These are phyloP conservation scores for Nothobranchius kuhntae DNA, from an alignment of 2,113 vertebrate genomes.

Conservation along the genomic window DNA sequence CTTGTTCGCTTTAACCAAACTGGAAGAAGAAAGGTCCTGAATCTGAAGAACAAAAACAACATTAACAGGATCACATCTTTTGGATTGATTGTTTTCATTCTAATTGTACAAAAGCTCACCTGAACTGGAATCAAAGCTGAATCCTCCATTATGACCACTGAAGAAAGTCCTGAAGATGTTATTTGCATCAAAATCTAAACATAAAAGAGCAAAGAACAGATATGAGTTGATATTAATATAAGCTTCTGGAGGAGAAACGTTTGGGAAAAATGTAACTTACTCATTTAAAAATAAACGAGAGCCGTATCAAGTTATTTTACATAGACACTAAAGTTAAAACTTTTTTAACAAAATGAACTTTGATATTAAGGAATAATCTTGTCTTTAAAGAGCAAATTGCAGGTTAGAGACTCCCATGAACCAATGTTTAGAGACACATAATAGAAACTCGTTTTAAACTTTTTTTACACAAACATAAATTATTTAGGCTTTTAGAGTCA, in stretches of 20 bases:
- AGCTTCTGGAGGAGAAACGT: not conserved
- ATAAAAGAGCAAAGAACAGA: conserved; percentile 3
- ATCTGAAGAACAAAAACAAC: conserved; percentile 71
- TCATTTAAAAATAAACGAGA: not conserved
- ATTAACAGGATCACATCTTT: not conserved
- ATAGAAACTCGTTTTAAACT: too few species aligned
- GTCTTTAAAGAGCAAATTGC: not conserved
- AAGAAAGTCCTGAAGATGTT: conserved; percentile 99
- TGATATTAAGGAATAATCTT: not conserved
- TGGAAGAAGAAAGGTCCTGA: conserved; percentile 97
- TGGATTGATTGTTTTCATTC: not conserved
- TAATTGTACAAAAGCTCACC: conserved; percentile 29
- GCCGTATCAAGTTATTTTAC: not conserved
- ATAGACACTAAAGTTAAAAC: not conserved
- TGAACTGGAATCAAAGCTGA: conserved; percentile 88
- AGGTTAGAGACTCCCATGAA: too few species aligned
- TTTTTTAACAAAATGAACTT: not conserved
- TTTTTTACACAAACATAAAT: too few species aligned
- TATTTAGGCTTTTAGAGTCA: too few species aligned
- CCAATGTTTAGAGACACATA: too few species aligned
- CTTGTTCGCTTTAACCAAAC: conserved; percentile 84
- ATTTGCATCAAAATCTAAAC: conserved; percentile 94
- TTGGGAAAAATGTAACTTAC: not conserved
- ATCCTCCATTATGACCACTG: conserved; percentile 87
- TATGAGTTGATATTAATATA: conserved; percentile 9